phyloP scores from a whole-genome alignment of 2,888 invertebrate species.

The Myathropa florea region DNA sequence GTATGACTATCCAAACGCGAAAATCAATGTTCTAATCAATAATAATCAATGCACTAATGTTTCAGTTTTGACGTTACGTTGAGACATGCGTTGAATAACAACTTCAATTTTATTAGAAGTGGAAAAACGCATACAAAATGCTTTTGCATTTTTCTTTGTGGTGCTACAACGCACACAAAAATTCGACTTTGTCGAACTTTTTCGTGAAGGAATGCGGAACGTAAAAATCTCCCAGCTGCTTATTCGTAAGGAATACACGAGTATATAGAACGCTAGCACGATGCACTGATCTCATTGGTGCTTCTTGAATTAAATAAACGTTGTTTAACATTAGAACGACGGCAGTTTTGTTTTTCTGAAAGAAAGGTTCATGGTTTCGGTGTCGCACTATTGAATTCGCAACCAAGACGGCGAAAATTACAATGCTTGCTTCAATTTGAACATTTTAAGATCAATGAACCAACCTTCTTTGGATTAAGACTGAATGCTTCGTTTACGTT shows the following conservation, averaged over 20 bases:
- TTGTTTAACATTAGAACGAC: background rate
- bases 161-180: background rate
- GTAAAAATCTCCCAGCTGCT: background rate
- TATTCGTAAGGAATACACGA: background rate
- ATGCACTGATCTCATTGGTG: background rate
- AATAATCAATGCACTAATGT: background rate
- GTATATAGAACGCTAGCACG: background rate
- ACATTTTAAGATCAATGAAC: too few species aligned
- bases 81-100: background rate
- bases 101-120: background rate
- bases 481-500: too few species aligned
- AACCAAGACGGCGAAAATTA: background rate
- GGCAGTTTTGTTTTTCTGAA: too few species aligned
- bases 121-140: background rate
- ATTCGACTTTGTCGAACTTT: background rate
- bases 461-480: too few species aligned
- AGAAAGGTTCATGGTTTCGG: too few species aligned
- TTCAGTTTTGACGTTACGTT: background rate
- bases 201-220: background rate
- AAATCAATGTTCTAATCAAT: background rate
- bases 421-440: too few species aligned
- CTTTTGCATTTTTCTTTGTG: background rate
- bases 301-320: too few species aligned
- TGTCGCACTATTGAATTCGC: too few species aligned
- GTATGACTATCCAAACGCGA: too few species aligned